phyloP scores from a whole-genome alignment of 2,113 vertebrate genomes.

The Raphicerus campestris region DNA sequence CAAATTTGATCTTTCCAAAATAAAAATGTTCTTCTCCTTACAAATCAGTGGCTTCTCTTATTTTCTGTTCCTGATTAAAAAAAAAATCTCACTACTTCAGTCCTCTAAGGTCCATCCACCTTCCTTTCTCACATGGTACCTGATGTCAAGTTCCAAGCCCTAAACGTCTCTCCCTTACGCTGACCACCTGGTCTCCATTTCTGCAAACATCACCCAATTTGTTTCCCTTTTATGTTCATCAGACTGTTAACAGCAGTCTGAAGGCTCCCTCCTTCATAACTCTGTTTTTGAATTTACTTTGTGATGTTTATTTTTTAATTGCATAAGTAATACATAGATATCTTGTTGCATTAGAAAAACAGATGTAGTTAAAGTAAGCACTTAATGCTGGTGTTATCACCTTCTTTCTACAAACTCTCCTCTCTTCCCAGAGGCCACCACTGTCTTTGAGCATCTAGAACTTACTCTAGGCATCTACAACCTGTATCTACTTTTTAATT shows the following conservation, averaged over 20 bases:
- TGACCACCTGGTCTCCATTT: neutral
- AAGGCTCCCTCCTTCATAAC: neutral
- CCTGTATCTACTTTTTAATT: neutral
- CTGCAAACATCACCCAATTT: neutral
- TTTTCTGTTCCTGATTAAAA: neutral
- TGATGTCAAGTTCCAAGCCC: neutral
- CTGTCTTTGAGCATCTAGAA: neutral
- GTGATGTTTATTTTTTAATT: neutral
- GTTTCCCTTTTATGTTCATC: neutral
- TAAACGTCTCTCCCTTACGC: neutral
- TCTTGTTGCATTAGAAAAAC: neutral
- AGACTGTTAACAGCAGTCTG: neutral
- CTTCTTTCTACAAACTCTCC: neutral
- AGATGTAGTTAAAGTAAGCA: neutral
- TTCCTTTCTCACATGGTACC: neutral
- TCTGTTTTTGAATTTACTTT: neutral
- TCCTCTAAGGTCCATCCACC: neutral
- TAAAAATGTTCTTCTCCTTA: slow-evolving; percentile 5
- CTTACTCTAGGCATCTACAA: neutral
- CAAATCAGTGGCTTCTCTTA: neutral
- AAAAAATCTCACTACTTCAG: neutral
- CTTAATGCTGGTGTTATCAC: neutral
- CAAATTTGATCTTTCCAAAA: slow-evolving; percentile 3
- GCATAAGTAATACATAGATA: neutral
- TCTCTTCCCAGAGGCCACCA: neutral